Conservation (phyloP, 2,113 vertebrate species). For the Chloroceryle aenea region DNA sequence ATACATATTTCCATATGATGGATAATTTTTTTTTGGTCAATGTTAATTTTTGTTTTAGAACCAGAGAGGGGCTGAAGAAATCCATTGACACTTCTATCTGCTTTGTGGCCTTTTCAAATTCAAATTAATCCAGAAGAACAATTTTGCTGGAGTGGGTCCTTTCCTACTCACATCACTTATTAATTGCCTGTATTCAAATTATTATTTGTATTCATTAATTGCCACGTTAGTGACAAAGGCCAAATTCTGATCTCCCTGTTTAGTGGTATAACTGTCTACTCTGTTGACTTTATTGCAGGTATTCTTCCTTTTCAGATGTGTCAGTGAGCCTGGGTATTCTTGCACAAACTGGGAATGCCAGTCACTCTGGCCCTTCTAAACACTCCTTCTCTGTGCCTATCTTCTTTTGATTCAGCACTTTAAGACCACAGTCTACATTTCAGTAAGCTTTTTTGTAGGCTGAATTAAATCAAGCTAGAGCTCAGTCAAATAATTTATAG, state of each 20-base stretch:
- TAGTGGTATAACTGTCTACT: neutral
- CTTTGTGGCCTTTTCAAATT: constrained; percentile 5
- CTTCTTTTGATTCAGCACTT: neutral
- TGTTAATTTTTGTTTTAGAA: neutral
- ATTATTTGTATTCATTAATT: neutral
- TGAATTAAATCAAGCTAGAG: neutral
- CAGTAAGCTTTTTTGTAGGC: neutral
- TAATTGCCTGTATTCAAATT: neutral
- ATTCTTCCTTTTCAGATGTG: neutral
- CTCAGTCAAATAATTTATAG: neutral
- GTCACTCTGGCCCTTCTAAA: neutral
- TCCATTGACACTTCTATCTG: neutral
- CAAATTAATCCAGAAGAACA: constrained; percentile 2
- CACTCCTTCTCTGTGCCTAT: neutral
- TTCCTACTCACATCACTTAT: neutral
- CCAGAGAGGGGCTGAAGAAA: neutral
- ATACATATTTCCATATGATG: neutral
- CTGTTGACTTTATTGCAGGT: neutral
- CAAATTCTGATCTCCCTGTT: neutral
- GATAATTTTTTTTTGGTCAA: neutral
- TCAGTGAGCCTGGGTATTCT: neutral
- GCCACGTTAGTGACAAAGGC: neutral
- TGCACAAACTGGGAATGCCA: neutral
- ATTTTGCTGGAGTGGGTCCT: neutral
- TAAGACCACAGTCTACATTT: neutral